Evolutionary conservation across 2,113 vertebrate species (phyloP).

Genomic region (Centropus unirufus): DNA sequence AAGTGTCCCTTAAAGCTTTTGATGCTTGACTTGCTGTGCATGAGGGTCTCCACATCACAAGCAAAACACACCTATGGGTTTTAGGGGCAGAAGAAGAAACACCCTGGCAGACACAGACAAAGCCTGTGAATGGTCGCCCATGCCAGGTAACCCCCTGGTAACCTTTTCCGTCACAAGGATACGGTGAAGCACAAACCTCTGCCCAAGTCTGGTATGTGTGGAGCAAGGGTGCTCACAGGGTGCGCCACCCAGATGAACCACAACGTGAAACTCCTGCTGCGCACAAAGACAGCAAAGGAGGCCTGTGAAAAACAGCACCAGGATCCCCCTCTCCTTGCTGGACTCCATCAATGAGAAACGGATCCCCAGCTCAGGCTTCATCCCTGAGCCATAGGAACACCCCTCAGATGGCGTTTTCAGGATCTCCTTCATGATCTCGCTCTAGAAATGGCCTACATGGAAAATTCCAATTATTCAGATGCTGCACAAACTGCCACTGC

Average conservation of each 20-base stretch:
- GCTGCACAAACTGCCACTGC: neutral
- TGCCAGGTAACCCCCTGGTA: too few relatives aligned
- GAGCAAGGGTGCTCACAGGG: neutral
- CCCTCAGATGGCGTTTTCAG: neutral
- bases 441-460: neutral
- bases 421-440: neutral
- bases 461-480: neutral
- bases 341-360: neutral
- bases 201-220: neutral
- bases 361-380: neutral
- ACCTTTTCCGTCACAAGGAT: neutral
- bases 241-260: neutral
- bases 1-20: neutral
- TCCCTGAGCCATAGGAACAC: fast-evolving
- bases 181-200: neutral
- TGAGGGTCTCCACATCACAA: neutral
- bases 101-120: neutral
- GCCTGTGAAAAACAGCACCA: neutral
- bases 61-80: neutral
- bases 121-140: neutral
- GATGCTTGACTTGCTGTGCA: neutral
- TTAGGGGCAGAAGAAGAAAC: neutral
- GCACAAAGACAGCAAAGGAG: neutral
- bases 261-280: neutral
- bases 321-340: neutral